Percentiles rank a stretch among this genome's conserved stretches.
Conservation (phyloP, 2,113 vertebrate species). For the Cepphus grylle region DNA sequence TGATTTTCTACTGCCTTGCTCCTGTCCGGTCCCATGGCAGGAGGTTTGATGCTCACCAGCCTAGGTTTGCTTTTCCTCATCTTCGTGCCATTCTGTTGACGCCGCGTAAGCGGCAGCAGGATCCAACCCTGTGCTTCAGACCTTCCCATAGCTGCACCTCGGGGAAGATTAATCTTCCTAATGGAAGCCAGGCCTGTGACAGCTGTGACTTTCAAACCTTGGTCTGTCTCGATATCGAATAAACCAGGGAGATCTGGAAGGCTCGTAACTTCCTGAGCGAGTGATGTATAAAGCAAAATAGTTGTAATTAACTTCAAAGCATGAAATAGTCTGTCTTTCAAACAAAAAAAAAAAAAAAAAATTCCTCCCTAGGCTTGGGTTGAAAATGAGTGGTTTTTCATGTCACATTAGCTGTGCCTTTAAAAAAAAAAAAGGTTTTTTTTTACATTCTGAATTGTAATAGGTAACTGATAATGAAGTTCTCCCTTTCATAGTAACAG, state of each 20-base stretch:
- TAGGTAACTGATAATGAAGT: neutral
- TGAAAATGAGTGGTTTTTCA: neutral
- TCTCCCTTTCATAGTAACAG: neutral
- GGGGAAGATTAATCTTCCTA: neutral
- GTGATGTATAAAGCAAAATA: neutral
- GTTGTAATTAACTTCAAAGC: constrained; percentile 1
- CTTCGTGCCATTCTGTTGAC: neutral
- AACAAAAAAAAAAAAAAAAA: neutral
- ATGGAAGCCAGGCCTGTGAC: neutral
- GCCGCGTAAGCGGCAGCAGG: rapidly evolving
- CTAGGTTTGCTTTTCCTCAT: neutral
- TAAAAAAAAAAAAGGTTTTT: neutral
- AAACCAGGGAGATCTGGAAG: neutral
- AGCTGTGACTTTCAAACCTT: neutral
- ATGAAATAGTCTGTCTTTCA: neutral
- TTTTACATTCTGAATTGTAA: neutral
- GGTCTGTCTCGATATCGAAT: neutral
- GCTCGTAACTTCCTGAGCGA: neutral
- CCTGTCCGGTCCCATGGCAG: neutral
- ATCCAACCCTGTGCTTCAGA: constrained; percentile 5
- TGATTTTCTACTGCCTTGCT: neutral
- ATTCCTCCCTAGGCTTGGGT: neutral
- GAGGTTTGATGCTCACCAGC: neutral
- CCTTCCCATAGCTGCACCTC: neutral
- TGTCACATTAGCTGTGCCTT: neutral